Conservation (phyloP, 2,888 invertebrate genomes). For the Drosophila siamana region DNA sequence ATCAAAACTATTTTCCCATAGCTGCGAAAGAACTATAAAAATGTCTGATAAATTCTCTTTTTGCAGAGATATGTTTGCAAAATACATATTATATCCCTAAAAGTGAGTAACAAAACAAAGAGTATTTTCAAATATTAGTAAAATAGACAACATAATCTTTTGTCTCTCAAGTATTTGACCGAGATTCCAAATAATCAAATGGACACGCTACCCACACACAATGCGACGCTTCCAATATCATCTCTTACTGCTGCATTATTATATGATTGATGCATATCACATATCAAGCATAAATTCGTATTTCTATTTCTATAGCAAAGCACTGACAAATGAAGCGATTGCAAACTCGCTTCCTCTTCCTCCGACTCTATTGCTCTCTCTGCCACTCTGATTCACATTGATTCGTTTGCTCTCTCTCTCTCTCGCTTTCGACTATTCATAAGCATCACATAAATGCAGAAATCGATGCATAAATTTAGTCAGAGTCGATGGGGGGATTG, state of each 20-base stretch:
- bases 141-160: not conserved
- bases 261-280: conserved; percentile 1
- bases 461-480: conserved; percentile 73
- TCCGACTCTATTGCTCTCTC: not conserved
- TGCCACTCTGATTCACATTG: not conserved
- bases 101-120: too few species aligned
- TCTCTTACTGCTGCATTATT: not conserved
- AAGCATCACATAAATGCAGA: conserved; percentile 53
- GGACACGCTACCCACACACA: too few species aligned
- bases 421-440: conserved; percentile 17
- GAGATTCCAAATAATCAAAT: not conserved
- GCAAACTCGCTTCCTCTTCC: not conserved
- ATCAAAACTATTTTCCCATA: not conserved
- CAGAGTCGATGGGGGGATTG: conserved; percentile 16
- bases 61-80: too few species aligned
- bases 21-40: too few species aligned
- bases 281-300: conserved; percentile 11
- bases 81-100: too few species aligned
- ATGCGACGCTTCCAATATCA: not conserved
- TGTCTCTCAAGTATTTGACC: not conserved
- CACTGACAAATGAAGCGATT: conserved; percentile 24
- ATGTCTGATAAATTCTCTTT: not conserved
- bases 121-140: not conserved
- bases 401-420: not conserved
- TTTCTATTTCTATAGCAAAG: conserved; percentile 10